These are phyloP conservation scores for Pipra filicauda DNA, from an alignment of 2,113 vertebrate species.

Conservation along the genomic window DNA sequence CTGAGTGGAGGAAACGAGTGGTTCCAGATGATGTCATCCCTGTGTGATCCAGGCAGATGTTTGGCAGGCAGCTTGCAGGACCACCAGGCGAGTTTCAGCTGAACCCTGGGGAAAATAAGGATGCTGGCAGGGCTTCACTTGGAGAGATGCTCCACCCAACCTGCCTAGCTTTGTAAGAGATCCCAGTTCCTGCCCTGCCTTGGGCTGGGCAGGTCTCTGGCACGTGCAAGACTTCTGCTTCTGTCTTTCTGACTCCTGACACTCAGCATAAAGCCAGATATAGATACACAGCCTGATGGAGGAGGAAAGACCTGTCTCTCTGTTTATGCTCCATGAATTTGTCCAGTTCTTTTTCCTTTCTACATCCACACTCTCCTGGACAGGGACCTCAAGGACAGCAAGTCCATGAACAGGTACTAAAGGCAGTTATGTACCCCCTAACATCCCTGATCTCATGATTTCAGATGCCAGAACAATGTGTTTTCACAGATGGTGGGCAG, in stretches of 20 bases:
- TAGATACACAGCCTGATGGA: accelerated
- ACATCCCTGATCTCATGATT: neutral
- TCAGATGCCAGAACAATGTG: neutral
- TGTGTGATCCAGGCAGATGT: conserved; percentile 27
- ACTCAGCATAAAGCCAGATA: neutral
- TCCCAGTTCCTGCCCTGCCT: neutral
- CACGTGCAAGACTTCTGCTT: neutral
- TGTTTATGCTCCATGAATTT: neutral
- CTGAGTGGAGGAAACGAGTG: neutral
- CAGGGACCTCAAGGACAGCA: neutral
- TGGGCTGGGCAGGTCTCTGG: neutral
- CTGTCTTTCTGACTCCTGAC: neutral
- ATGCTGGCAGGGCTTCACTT: neutral
- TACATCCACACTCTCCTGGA: neutral
- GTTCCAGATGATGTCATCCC: conserved; percentile 24
- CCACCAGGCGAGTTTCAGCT: neutral
- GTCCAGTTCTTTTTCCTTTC: neutral
- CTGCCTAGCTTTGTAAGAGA: neutral
- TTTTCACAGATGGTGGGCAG: neutral
- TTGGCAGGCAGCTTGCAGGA: neutral
- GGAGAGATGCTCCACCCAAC: neutral
- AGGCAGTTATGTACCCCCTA: neutral
- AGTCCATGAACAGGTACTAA: neutral
- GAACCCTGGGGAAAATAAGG: neutral
- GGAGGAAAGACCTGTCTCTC: neutral